A percentile compares a stretch with the other conserved stretches of the same genome.
These are phyloP conservation scores for Lates japonicus DNA, from an alignment of 2,797 vertebrate genomes.

Conservation along the genomic window DNA sequence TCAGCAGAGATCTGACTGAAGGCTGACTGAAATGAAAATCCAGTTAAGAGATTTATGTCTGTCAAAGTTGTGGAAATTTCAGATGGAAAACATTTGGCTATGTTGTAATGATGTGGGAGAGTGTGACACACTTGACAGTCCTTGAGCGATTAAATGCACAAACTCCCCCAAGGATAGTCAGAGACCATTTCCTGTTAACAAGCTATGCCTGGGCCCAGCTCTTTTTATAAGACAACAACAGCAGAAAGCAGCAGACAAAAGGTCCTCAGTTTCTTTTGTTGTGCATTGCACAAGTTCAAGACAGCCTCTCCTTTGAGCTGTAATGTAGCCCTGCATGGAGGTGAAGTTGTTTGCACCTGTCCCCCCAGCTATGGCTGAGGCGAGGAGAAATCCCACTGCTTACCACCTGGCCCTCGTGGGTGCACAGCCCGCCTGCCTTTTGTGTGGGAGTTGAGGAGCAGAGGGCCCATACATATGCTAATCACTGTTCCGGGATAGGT, in stretches of 20 bases:
- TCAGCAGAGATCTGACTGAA: slow-evolving; percentile 21
- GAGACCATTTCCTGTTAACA: slow-evolving; percentile 80
- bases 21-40: slow-evolving; percentile 20
- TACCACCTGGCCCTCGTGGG: slow-evolving; percentile 86
- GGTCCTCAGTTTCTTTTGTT: slow-evolving; percentile 71
- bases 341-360: slow-evolving; percentile 87
- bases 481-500: slow-evolving; percentile 78
- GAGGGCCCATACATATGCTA: slow-evolving; percentile 89
- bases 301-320: slow-evolving; percentile 75
- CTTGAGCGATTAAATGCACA: slow-evolving; percentile 57
- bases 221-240: slow-evolving; percentile 64
- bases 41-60: slow-evolving; percentile 20
- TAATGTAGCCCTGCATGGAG: slow-evolving; percentile 77
- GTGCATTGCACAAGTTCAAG: slow-evolving; percentile 69
- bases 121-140: slow-evolving; percentile 46
- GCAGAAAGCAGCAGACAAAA: slow-evolving; percentile 77
- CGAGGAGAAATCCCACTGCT: slow-evolving; percentile 82
- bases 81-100: slow-evolving; percentile 52
- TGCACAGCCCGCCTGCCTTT: slow-evolving; percentile 79
- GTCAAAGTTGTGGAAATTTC: slow-evolving; percentile 36
- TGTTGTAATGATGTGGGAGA: slow-evolving; percentile 48
- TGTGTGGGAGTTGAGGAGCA: slow-evolving; percentile 82
- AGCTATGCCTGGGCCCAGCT: slow-evolving; percentile 57
- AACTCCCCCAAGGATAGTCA: slow-evolving; percentile 60
- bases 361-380: slow-evolving; percentile 70